These are phyloP conservation scores for Clamator glandarius DNA, from an alignment of 2,797 vertebrate species.

Conservation along the genomic window DNA sequence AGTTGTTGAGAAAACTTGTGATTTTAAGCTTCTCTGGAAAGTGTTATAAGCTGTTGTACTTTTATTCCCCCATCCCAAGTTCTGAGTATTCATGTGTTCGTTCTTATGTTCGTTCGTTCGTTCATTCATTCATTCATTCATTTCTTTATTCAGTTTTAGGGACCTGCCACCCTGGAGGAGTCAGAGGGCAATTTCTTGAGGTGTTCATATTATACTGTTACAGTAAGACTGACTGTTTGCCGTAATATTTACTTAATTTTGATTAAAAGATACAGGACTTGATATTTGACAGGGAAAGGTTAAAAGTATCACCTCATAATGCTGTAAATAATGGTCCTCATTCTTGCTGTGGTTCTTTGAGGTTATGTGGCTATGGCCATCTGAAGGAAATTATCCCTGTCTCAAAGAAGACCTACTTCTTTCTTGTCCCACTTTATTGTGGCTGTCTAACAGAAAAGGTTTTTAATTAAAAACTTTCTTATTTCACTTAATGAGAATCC, in stretches of 20 bases:
- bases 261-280: neutral
- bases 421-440: neutral
- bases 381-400: neutral
- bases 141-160: neutral
- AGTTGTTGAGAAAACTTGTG: fast-evolving
- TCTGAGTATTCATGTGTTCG: neutral
- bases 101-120: neutral
- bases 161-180: neutral
- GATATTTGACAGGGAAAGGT: neutral
- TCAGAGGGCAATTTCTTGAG: neutral
- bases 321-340: neutral
- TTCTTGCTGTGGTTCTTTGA: neutral
- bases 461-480: neutral
- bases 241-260: neutral
- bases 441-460: neutral
- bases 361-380: neutral
- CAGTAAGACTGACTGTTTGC: neutral
- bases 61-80: neutral
- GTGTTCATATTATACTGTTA: neutral
- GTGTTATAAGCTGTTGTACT: neutral
- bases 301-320: neutral
- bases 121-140: fast-evolving
- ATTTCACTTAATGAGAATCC: neutral
- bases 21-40: neutral
- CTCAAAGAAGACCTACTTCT: neutral